Evolutionary conservation across 1,140 invertebrate species (phyloP).

Genomic region (Penaeus vannamei): DNA sequence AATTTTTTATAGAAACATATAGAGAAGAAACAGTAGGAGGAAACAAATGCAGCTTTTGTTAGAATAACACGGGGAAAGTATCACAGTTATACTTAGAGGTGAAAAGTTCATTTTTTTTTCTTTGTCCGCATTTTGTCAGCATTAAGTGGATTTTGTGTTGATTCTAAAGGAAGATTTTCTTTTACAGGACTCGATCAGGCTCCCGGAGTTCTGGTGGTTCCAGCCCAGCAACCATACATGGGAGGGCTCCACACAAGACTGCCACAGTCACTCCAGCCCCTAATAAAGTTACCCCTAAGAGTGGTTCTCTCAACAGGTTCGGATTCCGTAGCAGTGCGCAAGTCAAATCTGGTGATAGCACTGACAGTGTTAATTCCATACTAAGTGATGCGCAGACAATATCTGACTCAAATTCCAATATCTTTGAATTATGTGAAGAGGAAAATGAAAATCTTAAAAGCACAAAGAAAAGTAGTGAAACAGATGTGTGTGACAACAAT

Average conservation of each 20-base stretch:
- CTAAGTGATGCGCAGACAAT: conserved; percentile 66
- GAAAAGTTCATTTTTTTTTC: no score
- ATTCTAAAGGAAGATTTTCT: neutral
- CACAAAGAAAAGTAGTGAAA: neutral
- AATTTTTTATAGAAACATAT: no score
- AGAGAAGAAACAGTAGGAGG: no score
- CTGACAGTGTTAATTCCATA: conserved; percentile 67
- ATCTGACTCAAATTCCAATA: conserved; percentile 66
- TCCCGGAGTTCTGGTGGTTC: conserved; percentile 51
- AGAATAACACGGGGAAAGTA: no score
- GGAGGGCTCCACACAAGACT: conserved; percentile 45
- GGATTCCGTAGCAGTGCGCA: conserved; percentile 54
- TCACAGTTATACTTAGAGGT: no score
- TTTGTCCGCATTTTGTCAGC: no score
- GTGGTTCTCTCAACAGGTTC: conserved; percentile 58
- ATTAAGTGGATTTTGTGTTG: no score
- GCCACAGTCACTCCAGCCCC: conserved; percentile 51
- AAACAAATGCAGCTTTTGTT: no score
- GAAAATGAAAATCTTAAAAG: conserved; percentile 35
- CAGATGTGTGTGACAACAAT: conserved; percentile 17
- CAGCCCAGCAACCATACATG: conserved; percentile 46
- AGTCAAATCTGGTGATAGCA: conserved; percentile 65
- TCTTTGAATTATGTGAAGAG: conserved; percentile 61
- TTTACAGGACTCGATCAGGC: conserved; percentile 51
- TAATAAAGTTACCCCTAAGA: conserved; percentile 11